Evolutionary conservation across 37 sponge, comb jelly and placozoan species (phyloP).

Genomic region (Crambe crambe): DNA sequence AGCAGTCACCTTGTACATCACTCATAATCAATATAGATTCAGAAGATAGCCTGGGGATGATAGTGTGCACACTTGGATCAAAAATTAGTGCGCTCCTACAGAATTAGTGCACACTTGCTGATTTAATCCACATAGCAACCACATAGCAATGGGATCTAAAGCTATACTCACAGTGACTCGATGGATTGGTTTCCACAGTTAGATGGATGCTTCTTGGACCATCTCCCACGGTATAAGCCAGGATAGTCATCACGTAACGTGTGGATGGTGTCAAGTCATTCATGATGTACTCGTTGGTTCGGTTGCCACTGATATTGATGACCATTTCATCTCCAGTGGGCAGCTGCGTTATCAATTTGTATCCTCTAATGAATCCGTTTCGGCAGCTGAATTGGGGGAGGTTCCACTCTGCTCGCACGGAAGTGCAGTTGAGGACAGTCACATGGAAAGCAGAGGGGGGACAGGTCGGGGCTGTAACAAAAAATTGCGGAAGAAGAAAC

Average conservation of each 20-base stretch:
- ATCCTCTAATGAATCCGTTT: slow-evolving; percentile 34
- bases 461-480: slow-evolving; percentile 17
- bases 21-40: too few relatives aligned
- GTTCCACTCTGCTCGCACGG: slow-evolving; percentile 17
- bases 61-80: too few relatives aligned
- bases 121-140: too few relatives aligned
- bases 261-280: slow-evolving; percentile 14
- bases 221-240: slow-evolving; percentile 40
- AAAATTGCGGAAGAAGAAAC: too few relatives aligned
- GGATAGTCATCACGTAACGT: slow-evolving; percentile 13
- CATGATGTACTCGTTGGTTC: slow-evolving; percentile 8
- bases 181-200: slow-evolving; percentile 1
- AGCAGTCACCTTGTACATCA: too few relatives aligned
- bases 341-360: slow-evolving; percentile 7
- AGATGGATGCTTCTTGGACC: slow-evolving; percentile 37
- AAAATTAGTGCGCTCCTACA: too few relatives aligned
- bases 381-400: neutral
- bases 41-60: too few relatives aligned
- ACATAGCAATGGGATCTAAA: too few relatives aligned
- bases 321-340: neutral
- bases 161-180: neutral
- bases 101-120: too few relatives aligned
- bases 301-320: slow-evolving; percentile 1
- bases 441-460: slow-evolving; percentile 33
- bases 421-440: slow-evolving; percentile 29